Percentiles rank a stretch among this genome's conserved stretches.
Evolutionary conservation across 2,113 vertebrate species (phyloP).

Genomic region (Clarias magur): DNA sequence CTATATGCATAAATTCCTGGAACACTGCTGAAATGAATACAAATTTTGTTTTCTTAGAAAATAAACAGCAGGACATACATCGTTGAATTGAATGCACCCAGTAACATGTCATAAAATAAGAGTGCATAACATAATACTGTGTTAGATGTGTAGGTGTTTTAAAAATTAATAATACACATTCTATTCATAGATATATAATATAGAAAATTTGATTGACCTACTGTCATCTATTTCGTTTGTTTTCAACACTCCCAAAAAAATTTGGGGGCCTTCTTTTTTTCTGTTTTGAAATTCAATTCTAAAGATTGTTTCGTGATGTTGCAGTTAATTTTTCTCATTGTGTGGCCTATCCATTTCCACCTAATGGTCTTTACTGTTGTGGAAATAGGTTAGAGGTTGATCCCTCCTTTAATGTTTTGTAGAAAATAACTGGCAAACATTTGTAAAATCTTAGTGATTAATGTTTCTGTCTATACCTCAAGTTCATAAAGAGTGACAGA

Average conservation of each 20-base stretch:
- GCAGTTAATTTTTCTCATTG: not conserved
- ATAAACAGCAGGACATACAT: not conserved
- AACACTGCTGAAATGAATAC: not conserved
- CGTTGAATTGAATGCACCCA: not conserved
- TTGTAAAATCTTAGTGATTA: not conserved
- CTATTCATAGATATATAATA: not conserved
- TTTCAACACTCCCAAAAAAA: not conserved
- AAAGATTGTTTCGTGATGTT: not conserved
- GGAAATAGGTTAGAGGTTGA: not conserved
- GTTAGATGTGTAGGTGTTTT: not conserved
- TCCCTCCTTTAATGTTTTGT: not conserved
- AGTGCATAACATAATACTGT: not conserved
- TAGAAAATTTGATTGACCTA: not conserved
- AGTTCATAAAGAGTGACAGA: not conserved
- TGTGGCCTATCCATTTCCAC: not conserved
- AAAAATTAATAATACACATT: not conserved
- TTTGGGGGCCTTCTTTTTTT: not conserved
- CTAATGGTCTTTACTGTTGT: not conserved
- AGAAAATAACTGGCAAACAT: not conserved
- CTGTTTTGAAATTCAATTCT: not conserved
- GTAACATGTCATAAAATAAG: not conserved
- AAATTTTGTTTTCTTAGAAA: not conserved
- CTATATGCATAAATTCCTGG: not conserved
- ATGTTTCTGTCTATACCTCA: not conserved
- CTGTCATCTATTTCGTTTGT: not conserved